Evolutionary conservation across 2,113 vertebrate genomes (phyloP), one percentile per base, ranked within the genome.

Genomic region (Varanus salvator): DNA sequence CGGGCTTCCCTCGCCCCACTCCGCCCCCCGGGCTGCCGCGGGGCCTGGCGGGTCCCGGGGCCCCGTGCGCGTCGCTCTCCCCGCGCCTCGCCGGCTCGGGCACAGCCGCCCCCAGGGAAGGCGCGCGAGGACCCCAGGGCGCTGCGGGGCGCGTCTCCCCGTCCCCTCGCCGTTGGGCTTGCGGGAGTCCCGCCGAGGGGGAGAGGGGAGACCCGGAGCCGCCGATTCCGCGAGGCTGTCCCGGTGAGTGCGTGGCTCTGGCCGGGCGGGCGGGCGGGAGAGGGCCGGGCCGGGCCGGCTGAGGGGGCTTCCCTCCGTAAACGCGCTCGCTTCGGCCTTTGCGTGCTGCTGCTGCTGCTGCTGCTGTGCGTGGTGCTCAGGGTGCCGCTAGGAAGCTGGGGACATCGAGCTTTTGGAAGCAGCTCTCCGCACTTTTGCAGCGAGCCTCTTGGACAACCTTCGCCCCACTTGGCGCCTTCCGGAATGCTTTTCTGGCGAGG

Each of bases 181-280:
- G 78, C 54, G 84, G 78, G 15, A 64, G 60, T 21, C 17, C 60
- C 80, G 80, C 80, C 54, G 19, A 25, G 27, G 80, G 80, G 80
- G 60, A 57, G 38, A 89, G 44, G n/a, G 66, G 80, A 19, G 19
- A 14, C 27, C 87, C 69, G 69, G 14, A 66, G 44, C 81, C 68
- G 52, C 38, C 68, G 66, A 76, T 15, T 12, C 84, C 84, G 27
- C 34, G 34, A 68, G 69, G 80, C 15, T 34, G 6, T 48, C 80
- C 80, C 71, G 88, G 88, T 84, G 81, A 84, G 88, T 84, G 21
- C 38, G 25, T 11, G 34, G 17, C 75, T 68, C 86, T 86, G 3
- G 8, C 8, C 23, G 3, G 29, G 6, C 25, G 68, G 31, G 21
- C 0, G 77, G 66, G 44, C 8, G 2, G 68, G 66, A 44, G 12